Percentiles rank a stretch among this genome's conserved stretches.
These are phyloP conservation scores for Strix aluco DNA, from an alignment of 2,113 vertebrate genomes.

Conservation along the genomic window DNA sequence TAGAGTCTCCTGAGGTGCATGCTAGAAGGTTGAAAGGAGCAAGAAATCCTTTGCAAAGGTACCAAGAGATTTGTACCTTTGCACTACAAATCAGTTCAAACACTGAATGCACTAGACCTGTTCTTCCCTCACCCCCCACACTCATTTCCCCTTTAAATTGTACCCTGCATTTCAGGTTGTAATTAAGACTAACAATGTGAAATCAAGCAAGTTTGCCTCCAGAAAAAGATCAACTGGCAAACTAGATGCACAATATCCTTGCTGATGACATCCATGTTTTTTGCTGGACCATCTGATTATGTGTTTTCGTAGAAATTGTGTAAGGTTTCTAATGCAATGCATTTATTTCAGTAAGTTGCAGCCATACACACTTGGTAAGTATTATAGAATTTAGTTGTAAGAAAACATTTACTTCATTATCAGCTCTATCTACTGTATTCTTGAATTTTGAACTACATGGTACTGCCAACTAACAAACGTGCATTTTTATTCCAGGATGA, in stretches of 20 bases:
- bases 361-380: background rate
- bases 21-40: background rate
- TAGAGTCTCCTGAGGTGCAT: background rate
- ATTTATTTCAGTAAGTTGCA: background rate
- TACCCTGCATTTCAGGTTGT: background rate
- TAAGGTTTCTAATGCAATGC: background rate
- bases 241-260: background rate
- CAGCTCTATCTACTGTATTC: background rate
- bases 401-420: constrained; percentile 48
- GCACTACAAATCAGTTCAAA: background rate
- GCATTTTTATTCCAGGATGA: constrained; percentile 4
- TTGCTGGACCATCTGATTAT: background rate
- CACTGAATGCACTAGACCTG: background rate
- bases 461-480: background rate
- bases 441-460: constrained; percentile 24
- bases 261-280: background rate
- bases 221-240: background rate
- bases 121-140: background rate
- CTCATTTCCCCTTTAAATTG: background rate
- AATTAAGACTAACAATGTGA: background rate
- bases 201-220: background rate
- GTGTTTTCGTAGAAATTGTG: background rate
- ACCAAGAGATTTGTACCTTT: background rate
- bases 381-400: constrained; percentile 39
- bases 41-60: background rate